A percentile compares a stretch with the other conserved stretches of the same genome.
These are phyloP conservation scores for Sinelater perroti DNA, from an alignment of 2,888 invertebrate species.

Conservation along the genomic window DNA sequence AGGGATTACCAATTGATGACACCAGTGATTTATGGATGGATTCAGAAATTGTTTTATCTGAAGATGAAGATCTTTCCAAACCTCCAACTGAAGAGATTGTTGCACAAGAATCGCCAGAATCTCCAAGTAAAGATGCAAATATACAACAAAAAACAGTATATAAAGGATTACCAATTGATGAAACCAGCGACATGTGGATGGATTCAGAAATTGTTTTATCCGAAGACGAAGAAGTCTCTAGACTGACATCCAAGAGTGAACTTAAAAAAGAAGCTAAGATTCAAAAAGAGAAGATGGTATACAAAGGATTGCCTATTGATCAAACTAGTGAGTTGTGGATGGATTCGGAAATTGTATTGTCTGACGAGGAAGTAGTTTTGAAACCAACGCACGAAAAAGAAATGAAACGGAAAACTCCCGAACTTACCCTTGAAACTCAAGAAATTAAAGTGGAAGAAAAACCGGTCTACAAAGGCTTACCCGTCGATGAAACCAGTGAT, in stretches of 20 bases:
- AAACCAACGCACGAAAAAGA: not conserved
- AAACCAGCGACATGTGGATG: conserved; percentile 27
- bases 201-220: conserved; percentile 26
- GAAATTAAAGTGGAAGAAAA: conserved; percentile 2
- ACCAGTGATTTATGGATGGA: conserved; percentile 28
- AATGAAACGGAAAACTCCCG: no score
- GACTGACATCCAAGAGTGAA: no score
- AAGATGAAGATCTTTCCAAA: conserved; percentile 27
- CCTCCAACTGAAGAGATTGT: not conserved
- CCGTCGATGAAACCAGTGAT: conserved; percentile 20
- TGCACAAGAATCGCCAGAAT: not conserved
- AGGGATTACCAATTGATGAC: conserved; percentile 27
- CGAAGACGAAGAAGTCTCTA: conserved; percentile 18
- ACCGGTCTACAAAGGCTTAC: conserved; percentile 23
- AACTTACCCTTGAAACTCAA: not conserved
- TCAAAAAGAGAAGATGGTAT: no score
- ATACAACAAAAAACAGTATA: conserved; percentile 8
- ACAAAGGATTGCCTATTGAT: conserved; percentile 27
- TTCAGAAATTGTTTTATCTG: conserved; percentile 27
- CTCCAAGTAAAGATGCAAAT: not conserved
- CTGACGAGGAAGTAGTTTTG: conserved; percentile 21
- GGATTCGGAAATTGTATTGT: conserved; percentile 27
- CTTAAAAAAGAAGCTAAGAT: not conserved
- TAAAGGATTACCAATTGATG: conserved; percentile 30
- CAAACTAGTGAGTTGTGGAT: conserved; percentile 24